Percentiles rank a stretch among this genome's conserved stretches.
These are phyloP conservation scores for Thalassophryne amazonica DNA, from an alignment of 2,797 vertebrate genomes.

Conservation along the genomic window DNA sequence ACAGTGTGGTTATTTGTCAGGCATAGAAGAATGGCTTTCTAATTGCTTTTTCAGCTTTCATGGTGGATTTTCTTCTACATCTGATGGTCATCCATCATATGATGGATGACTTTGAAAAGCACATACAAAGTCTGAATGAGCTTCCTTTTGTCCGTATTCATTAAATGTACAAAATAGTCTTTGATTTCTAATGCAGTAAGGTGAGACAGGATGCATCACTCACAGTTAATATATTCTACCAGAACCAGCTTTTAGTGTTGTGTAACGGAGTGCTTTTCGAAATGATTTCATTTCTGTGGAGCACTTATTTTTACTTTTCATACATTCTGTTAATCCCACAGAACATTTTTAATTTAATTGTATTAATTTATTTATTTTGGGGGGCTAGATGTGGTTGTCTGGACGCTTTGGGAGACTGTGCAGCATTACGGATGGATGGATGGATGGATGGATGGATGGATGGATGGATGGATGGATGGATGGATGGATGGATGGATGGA, in stretches of 20 bases:
- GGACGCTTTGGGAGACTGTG: neutral
- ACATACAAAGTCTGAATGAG: constrained; percentile 26
- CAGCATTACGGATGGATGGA: neutral
- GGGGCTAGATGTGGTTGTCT: no score
- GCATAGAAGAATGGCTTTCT: constrained; percentile 24
- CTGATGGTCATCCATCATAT: constrained; percentile 51
- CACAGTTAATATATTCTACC: constrained; percentile 6
- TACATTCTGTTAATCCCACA: neutral
- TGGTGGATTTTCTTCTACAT: constrained; percentile 45
- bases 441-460: neutral
- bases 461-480: no score
- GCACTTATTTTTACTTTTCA: neutral
- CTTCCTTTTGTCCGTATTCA: constrained; percentile 8
- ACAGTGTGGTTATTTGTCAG: constrained; percentile 21
- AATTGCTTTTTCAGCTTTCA: constrained; percentile 31
- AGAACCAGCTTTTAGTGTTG: neutral
- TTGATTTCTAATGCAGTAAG: constrained; percentile 30
- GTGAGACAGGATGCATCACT: neutral
- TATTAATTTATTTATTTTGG: no score
- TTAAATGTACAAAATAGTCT: constrained; percentile 42
- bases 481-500: no score
- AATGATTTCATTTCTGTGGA: neutral
- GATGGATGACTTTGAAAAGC: constrained; percentile 28
- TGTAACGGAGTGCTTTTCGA: neutral
- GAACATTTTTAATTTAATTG: neutral